Evolutionary conservation across 1,140 invertebrate species (phyloP).

Genomic region (Semibalanus balanoides): DNA sequence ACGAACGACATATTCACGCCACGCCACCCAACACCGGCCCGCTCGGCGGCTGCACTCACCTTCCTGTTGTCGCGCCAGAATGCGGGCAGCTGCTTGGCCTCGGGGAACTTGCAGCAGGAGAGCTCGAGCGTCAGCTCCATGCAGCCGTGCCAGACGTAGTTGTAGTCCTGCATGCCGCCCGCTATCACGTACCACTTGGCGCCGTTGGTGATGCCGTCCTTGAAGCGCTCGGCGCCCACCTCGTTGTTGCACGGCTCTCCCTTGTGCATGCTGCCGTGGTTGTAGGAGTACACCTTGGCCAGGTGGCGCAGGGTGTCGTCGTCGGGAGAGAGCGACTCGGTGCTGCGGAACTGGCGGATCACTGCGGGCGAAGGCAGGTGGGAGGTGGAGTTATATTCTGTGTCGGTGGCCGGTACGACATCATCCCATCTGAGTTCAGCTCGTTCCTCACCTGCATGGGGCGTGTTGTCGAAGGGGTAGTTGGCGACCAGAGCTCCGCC

Average conservation of each 20-base stretch:
- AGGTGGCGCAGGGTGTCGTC: conserved; percentile 86
- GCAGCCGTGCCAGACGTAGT: conserved; percentile 93
- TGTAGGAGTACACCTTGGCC: conserved; percentile 72
- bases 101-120: conserved; percentile 92
- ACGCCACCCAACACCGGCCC: neutral
- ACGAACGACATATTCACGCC: no score
- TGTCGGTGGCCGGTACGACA: no score
- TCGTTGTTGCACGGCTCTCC: conserved; percentile 55
- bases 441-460: conserved; percentile 60
- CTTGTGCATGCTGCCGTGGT: conserved; percentile 52
- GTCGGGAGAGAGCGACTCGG: conserved; percentile 47
- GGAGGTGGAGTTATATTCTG: no score
- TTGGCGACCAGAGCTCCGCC: conserved; percentile 82
- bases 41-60: conserved; percentile 33
- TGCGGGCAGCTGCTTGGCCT: conserved; percentile 59
- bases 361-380: no score
- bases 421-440: no score
- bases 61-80: conserved; percentile 93
- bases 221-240: conserved; percentile 47
- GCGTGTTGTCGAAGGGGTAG: conserved; percentile 84
- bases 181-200: conserved; percentile 83
- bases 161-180: conserved; percentile 92
- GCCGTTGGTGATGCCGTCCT: conserved; percentile 78
- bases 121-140: conserved; percentile 97
- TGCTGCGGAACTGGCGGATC: neutral